Conservation (phyloP, 2,113 vertebrate species). For the Grus americana region DNA sequence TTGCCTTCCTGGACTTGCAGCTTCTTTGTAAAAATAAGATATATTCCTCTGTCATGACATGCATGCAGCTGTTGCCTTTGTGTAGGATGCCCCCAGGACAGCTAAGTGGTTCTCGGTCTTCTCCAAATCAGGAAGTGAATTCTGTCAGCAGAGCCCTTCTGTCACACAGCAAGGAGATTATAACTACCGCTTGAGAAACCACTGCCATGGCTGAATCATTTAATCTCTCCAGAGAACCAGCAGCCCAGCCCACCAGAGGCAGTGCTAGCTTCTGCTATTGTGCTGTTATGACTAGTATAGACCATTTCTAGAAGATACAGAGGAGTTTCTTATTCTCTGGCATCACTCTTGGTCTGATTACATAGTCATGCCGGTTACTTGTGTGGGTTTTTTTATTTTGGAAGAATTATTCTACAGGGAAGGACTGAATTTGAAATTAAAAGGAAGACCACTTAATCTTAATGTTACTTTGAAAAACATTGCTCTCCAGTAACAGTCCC, state of each 20-base stretch:
- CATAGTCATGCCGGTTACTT: not conserved
- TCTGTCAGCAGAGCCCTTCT: not conserved
- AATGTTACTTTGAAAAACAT: not conserved
- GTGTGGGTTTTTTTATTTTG: not conserved
- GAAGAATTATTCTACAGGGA: not conserved
- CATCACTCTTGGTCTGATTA: accelerated
- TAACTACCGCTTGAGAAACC: not conserved
- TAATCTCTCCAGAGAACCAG: not conserved
- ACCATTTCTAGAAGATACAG: not conserved
- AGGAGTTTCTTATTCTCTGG: not conserved
- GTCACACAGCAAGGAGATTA: not conserved
- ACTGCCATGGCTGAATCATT: not conserved
- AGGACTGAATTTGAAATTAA: not conserved
- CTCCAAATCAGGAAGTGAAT: not conserved
- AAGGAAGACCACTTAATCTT: not conserved
- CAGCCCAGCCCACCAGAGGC: not conserved
- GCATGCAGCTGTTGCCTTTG: not conserved
- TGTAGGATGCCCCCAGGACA: not conserved
- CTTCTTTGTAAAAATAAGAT: not conserved
- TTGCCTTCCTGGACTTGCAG: constrained; percentile 27
- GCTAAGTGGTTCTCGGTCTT: not conserved
- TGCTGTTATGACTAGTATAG: not conserved
- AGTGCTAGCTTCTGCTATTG: not conserved
- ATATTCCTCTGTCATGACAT: not conserved
- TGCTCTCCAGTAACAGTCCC: not conserved